Evolutionary conservation across 2,888 invertebrate genomes (phyloP), one percentile per base, ranked within the genome.

Genomic region (Pollenia angustigena): DNA sequence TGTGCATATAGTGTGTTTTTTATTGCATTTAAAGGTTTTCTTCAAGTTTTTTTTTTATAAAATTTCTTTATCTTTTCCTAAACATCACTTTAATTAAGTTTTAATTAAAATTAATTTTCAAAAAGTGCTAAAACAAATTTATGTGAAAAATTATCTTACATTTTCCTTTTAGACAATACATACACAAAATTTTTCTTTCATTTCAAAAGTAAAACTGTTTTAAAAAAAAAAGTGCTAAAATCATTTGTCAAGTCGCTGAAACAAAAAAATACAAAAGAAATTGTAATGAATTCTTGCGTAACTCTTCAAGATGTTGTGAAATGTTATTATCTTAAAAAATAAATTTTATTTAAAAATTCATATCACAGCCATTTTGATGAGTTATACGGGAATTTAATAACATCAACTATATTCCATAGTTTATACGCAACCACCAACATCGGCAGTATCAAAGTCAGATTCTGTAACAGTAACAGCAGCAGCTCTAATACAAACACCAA

Each of bases 331-430:
- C 64, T 89, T 87, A 50, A 62, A 72, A n/a, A 54, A 76, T 60
- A 76, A 89, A 90, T 87, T 82, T 80, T 86, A 52, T 68, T 82
- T 52, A 56, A 68, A 74, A 84, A 88, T 88, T 91, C 93, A 93
- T 93, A 93, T 93, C 93, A 93, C 93, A 93, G 93, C 93, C 93
- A 93, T 93, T 93, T 93, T 93, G 93, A 93, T 93, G 93, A 93
- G 93, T 93, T 93, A 89, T 89, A 90, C 90, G 88, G 75, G 90
- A 88, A 76, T 54, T 82, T 46, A n/a, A 56, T 58, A 74, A 7
- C 72, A 79, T 74, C 74, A 85, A 68, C 40, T 32, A 78, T 52
- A 48, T 46, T 42, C 50, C 40, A 74, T 23, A 40, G 23, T 62
- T 50, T 74, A 23, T 16, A 60, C 7, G 50, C 60, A 76, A 46